A percentile compares a stretch with the other conserved stretches of the same genome.
Evolutionary conservation across 2,797 vertebrate genomes (phyloP).

Genomic region (Coccyzus lansbergi): DNA sequence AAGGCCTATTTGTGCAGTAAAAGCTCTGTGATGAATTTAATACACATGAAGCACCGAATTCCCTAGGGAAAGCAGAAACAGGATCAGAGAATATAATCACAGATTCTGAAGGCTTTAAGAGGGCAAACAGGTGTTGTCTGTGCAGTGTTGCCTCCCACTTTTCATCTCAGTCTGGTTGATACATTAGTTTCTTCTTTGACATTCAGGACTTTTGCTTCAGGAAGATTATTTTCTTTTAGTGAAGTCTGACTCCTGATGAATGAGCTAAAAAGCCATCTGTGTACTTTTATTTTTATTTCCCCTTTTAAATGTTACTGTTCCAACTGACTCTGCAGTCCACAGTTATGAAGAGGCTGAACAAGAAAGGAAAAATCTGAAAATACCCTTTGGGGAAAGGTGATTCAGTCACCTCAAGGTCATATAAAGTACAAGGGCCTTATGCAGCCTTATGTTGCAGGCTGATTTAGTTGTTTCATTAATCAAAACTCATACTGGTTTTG

Average conservation of each 20-base stretch:
- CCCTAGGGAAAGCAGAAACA: background rate
- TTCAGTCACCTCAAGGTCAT: slow-evolving; percentile 30
- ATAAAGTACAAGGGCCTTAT: background rate
- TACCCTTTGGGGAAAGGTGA: background rate
- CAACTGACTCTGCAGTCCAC: background rate
- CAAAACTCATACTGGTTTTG: slow-evolving; percentile 9
- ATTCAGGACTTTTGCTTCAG: background rate
- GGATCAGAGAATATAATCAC: slow-evolving; percentile 16
- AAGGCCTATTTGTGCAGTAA: background rate
- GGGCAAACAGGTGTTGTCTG: slow-evolving; percentile 1
- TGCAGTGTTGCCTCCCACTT: background rate
- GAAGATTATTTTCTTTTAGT: background rate
- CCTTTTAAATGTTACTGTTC: background rate
- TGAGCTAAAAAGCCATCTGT: slow-evolving; percentile 48
- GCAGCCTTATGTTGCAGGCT: background rate
- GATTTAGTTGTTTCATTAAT: slow-evolving; percentile 40
- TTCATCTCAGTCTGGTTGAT: background rate
- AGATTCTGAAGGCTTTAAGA: background rate
- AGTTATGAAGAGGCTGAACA: background rate
- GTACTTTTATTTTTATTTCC: background rate
- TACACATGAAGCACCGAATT: background rate
- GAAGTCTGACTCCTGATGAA: background rate
- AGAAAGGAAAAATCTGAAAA: background rate
- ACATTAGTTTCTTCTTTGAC: slow-evolving; percentile 10
- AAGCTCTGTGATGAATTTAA: slow-evolving; percentile 25